phyloP scores from a whole-genome alignment of 2,797 vertebrate species.

The Gadopsis marmoratus region DNA sequence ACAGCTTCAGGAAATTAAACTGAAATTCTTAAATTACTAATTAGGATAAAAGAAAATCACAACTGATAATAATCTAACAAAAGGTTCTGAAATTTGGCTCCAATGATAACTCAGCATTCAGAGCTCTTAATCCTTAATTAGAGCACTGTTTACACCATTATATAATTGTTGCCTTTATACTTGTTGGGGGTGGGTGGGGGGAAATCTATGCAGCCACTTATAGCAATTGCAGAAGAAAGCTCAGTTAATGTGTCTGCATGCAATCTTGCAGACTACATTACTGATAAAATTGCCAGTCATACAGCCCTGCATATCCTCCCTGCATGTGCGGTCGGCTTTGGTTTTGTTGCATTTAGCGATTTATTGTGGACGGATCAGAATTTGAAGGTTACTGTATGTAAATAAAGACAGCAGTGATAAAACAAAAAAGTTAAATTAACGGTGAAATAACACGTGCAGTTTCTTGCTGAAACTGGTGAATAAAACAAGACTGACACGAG shows the following conservation, averaged over 20 bases:
- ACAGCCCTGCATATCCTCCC: slow-evolving; percentile 16
- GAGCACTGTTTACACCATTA: slow-evolving; percentile 47
- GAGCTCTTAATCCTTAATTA: slow-evolving; percentile 61
- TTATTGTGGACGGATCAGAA: slow-evolving; percentile 31
- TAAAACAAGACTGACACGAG: slow-evolving; percentile 68
- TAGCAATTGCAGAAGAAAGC: slow-evolving; percentile 40
- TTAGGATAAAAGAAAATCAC: slow-evolving; percentile 25
- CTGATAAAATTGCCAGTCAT: slow-evolving; percentile 24
- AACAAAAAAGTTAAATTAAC: slow-evolving; percentile 44
- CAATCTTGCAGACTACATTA: slow-evolving; percentile 36
- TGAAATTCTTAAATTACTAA: slow-evolving; percentile 46
- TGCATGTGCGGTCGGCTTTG: background rate
- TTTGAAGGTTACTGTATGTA: slow-evolving; percentile 31
- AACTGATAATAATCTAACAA: slow-evolving; percentile 43
- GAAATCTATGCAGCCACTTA: slow-evolving; percentile 39
- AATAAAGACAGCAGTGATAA: slow-evolving; percentile 47
- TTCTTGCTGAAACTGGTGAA: slow-evolving; percentile 54
- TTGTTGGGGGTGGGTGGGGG: background rate
- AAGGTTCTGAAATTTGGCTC: slow-evolving; percentile 37
- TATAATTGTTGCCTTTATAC: slow-evolving; percentile 55
- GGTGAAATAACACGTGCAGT: slow-evolving; percentile 46
- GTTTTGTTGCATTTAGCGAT: slow-evolving; percentile 37
- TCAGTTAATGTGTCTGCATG: slow-evolving; percentile 46
- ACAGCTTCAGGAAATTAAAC: slow-evolving; percentile 50
- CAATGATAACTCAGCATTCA: slow-evolving; percentile 40